These are phyloP conservation scores for Xestoiulus laeticollis DNA, from an alignment of 2,888 invertebrate genomes.

Conservation along the genomic window DNA sequence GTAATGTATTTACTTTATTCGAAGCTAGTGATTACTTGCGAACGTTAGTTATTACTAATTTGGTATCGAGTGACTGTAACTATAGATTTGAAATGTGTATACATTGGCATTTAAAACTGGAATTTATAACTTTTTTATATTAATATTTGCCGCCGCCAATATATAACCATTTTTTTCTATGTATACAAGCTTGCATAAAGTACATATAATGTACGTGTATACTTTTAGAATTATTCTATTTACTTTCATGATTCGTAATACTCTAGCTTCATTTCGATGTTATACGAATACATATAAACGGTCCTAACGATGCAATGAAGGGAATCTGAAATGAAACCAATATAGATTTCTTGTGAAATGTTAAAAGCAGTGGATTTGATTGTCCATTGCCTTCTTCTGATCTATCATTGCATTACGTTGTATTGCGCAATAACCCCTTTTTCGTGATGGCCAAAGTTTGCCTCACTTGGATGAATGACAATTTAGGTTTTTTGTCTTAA, in stretches of 20 bases:
- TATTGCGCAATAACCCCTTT: neutral
- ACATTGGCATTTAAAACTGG: too few species aligned
- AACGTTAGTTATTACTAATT: too few species aligned
- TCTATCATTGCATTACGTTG: neutral
- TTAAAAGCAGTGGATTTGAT: neutral
- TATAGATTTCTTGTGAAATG: neutral
- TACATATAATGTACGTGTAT: too few species aligned
- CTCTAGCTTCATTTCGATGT: neutral
- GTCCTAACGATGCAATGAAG: neutral
- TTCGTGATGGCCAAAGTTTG: neutral
- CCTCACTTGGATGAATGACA: slow-evolving; percentile 15
- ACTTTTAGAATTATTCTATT: neutral
- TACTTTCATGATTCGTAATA: neutral
- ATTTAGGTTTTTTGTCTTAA: neutral
- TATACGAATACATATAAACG: too few species aligned
- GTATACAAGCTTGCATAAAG: too few species aligned
- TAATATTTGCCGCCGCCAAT: too few species aligned
- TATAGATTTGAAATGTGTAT: too few species aligned
- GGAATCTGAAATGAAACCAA: neutral
- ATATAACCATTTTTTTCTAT: too few species aligned
- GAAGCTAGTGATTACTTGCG: too few species aligned
- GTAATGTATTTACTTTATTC: too few species aligned
- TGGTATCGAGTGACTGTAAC: too few species aligned
- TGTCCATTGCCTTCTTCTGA: neutral
- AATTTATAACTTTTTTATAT: too few species aligned